phyloP scores from a whole-genome alignment of 2,888 invertebrate genomes.

The Tenthredo distinguenda region DNA sequence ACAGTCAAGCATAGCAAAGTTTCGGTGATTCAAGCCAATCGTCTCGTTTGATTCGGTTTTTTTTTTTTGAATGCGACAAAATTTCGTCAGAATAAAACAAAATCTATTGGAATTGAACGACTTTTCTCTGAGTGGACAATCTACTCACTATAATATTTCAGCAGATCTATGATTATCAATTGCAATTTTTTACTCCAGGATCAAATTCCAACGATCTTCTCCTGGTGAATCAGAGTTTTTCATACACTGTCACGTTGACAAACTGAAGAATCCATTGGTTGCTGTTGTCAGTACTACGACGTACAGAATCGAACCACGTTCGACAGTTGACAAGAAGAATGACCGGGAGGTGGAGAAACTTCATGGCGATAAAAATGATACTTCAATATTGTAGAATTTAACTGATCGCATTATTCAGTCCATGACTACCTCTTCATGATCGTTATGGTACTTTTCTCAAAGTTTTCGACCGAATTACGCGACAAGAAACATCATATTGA shows the following conservation, averaged over 20 bases:
- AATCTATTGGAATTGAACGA: too few species aligned
- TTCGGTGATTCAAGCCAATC: not conserved
- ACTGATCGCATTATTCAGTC: conserved; percentile 35
- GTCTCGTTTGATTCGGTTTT: too few species aligned
- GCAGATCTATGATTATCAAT: conserved; percentile 12
- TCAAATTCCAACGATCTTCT: conserved; percentile 80
- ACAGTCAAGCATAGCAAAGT: not conserved
- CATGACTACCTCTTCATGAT: not conserved
- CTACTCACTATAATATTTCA: conserved; percentile 34
- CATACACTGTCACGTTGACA: conserved; percentile 80
- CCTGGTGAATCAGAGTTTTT: conserved; percentile 81
- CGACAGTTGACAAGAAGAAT: conserved; percentile 76
- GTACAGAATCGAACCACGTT: conserved; percentile 79
- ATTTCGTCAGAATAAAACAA: too few species aligned
- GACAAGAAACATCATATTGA: not conserved
- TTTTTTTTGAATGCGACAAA: too few species aligned
- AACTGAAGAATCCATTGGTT: conserved; percentile 79
- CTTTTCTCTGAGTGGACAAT: not conserved
- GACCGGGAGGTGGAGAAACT: conserved; percentile 61
- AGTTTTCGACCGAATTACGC: not conserved
- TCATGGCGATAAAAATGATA: conserved; percentile 68
- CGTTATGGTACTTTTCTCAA: not conserved
- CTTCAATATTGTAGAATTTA: conserved; percentile 76
- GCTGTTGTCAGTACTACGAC: conserved; percentile 80
- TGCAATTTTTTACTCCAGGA: conserved; percentile 72